Evolutionary conservation across 2,113 vertebrate genomes (phyloP).

Genomic region (Calyptomena viridis): DNA sequence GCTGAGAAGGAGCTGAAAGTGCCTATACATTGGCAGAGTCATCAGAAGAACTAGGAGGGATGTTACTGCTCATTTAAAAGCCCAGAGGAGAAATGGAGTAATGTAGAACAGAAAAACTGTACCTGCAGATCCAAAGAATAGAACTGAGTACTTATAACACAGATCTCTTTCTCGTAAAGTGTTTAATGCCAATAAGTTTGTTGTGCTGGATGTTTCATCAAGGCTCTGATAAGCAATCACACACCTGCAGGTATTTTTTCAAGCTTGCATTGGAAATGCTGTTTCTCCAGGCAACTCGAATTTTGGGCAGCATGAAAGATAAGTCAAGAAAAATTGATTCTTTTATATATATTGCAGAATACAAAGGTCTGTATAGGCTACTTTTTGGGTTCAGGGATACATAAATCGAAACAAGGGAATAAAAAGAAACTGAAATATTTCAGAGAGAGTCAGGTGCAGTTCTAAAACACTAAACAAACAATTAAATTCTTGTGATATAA

Average conservation of each 20-base stretch:
- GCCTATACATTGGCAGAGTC: not conserved
- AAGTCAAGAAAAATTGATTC: not conserved
- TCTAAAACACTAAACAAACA: not conserved
- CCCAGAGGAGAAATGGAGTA: not conserved
- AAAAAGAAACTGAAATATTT: not conserved
- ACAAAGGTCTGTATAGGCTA: not conserved
- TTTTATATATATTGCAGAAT: not conserved
- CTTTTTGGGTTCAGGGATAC: not conserved
- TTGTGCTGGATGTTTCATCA: not conserved
- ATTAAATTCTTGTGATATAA: not conserved
- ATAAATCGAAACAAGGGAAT: not conserved
- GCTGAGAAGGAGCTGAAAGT: not conserved
- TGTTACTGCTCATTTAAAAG: not conserved
- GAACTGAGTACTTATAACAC: not conserved
- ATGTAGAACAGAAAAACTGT: not conserved
- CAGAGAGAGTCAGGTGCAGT: not conserved
- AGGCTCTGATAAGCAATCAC: not conserved
- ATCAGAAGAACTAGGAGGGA: not conserved
- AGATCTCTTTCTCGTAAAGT: not conserved
- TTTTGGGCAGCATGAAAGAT: not conserved
- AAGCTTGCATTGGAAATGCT: not conserved
- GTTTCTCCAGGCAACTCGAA: not conserved
- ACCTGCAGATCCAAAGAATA: not conserved
- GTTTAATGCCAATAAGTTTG: not conserved
- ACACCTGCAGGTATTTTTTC: not conserved